Percentiles rank a stretch among this genome's conserved stretches.
These are phyloP conservation scores for Otus sunia DNA, from an alignment of 2,113 vertebrate species.

Conservation along the genomic window DNA sequence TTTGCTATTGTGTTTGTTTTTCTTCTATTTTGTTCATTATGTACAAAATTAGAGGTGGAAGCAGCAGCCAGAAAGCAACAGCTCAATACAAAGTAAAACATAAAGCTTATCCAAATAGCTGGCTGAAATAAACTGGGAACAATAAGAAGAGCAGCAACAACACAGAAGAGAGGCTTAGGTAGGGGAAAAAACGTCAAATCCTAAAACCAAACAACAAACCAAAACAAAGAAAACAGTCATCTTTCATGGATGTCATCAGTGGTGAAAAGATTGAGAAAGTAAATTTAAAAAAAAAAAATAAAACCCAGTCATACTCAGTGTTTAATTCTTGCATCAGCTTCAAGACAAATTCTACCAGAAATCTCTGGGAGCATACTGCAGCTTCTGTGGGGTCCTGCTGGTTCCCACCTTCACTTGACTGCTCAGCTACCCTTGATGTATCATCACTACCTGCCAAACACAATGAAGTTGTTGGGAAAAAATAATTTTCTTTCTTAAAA, in stretches of 20 bases:
- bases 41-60: conserved; percentile 41
- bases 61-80: conserved; percentile 10
- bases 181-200: neutral
- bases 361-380: neutral
- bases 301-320: neutral
- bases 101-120: neutral
- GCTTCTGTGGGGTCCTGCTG: neutral
- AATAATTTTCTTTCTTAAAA: neutral
- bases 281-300: neutral
- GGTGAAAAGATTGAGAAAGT: neutral
- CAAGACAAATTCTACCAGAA: neutral
- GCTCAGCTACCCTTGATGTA: neutral
- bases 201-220: neutral
- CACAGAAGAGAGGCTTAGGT: neutral
- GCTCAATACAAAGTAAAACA: neutral
- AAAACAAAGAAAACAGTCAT: neutral
- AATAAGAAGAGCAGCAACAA: neutral
- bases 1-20: conserved; percentile 30
- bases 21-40: conserved; percentile 26
- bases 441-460: neutral
- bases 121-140: neutral
- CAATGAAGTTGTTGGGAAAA: neutral
- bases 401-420: neutral
- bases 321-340: neutral
- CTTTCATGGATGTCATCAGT: neutral